Evolutionary conservation across 2,888 invertebrate species (phyloP).

Genomic region (Allophyes oxyacanthae): DNA sequence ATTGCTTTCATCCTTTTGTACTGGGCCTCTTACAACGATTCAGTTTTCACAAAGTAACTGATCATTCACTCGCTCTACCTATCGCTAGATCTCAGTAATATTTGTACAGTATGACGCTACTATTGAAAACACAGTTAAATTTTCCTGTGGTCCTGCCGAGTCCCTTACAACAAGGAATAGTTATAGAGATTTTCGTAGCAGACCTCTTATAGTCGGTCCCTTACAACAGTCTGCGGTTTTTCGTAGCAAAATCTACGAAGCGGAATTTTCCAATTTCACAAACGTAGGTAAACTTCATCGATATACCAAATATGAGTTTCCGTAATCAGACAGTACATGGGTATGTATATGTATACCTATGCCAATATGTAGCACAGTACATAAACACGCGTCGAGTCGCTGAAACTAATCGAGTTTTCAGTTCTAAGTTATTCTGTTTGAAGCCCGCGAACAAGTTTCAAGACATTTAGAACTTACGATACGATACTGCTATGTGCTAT

Average conservation of each 20-base stretch:
- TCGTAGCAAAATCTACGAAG: neutral
- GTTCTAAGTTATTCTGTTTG: constrained; percentile 83
- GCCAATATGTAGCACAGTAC: constrained; percentile 34
- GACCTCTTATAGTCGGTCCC: no score
- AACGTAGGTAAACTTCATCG: neutral
- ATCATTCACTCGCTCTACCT: no score
- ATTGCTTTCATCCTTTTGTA: no score
- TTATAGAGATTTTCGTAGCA: no score
- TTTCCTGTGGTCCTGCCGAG: no score
- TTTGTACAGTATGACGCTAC: no score
- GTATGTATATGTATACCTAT: constrained; percentile 3
- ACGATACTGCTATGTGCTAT: constrained; percentile 7
- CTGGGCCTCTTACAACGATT: no score
- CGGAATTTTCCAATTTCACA: neutral
- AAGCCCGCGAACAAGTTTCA: constrained; percentile 67
- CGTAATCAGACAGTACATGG: constrained; percentile 23
- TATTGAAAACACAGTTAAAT: no score
- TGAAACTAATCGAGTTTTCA: constrained; percentile 83
- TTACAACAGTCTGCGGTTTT: neutral
- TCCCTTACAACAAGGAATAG: no score
- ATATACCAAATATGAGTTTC: constrained; percentile 23
- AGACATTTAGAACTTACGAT: constrained; percentile 58
- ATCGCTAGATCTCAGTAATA: no score
- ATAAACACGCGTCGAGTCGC: constrained; percentile 62
- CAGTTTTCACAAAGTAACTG: no score